These are phyloP conservation scores for Achlya flavicornis DNA, from an alignment of 2,888 invertebrate genomes.

Conservation along the genomic window DNA sequence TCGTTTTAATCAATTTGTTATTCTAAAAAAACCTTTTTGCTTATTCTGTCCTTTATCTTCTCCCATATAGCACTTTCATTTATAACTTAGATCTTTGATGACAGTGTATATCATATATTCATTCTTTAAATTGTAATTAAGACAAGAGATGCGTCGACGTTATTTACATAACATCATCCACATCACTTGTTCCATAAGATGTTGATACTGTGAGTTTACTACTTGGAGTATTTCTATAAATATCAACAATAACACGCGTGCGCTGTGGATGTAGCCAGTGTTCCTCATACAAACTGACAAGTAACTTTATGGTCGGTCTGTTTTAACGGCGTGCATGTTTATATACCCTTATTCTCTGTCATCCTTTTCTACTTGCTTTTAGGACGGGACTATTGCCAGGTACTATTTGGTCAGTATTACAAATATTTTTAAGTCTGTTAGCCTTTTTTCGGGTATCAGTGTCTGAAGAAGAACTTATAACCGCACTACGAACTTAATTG, in stretches of 20 bases:
- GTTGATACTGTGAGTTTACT: slow-evolving; percentile 4
- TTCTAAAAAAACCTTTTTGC: too few relatives aligned
- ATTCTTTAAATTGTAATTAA: too few relatives aligned
- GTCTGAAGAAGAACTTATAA: not conserved
- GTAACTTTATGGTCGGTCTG: not conserved
- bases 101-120: too few relatives aligned
- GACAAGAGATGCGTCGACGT: not conserved
- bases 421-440: not conserved
- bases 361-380: not conserved
- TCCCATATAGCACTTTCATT: not conserved
- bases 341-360: not conserved
- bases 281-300: not conserved
- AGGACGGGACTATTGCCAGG: not conserved
- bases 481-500: too few relatives aligned
- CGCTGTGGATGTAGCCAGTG: not conserved
- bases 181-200: not conserved
- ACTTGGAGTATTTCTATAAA: not conserved
- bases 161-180: not conserved
- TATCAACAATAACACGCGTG: not conserved
- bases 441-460: not conserved
- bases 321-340: not conserved
- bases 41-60: not conserved
- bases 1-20: not conserved
- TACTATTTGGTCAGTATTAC: not conserved
- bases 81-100: too few relatives aligned